A percentile compares a stretch with the other conserved stretches of the same genome.
These are phyloP conservation scores for Anolis sagrei DNA, from an alignment of 2,113 vertebrate species.

Conservation along the genomic window DNA sequence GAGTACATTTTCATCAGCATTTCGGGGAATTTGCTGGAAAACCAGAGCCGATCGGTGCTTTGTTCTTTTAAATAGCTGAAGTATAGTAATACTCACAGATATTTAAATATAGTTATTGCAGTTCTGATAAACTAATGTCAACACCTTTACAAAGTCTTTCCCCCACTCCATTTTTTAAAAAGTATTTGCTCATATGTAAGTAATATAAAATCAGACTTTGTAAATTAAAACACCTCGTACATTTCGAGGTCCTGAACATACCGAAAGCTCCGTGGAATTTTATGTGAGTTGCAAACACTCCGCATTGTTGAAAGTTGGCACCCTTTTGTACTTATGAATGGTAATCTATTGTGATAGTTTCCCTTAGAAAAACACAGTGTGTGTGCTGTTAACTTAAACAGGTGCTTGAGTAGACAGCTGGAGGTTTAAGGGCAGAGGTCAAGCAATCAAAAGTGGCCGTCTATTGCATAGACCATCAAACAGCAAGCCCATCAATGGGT, in stretches of 20 bases:
- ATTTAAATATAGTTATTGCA: conserved; percentile 17
- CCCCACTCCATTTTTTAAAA: too few species aligned
- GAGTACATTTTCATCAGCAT: not conserved
- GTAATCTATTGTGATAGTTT: conserved; percentile 69
- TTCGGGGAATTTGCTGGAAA: conserved; percentile 27
- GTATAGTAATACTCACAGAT: too few species aligned
- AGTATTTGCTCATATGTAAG: conserved; percentile 25
- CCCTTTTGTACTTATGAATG: conserved; percentile 61
- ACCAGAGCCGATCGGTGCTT: not conserved
- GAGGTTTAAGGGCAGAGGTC: conserved; percentile 79
- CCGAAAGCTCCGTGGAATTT: not conserved
- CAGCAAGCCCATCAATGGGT: conserved; percentile 85
- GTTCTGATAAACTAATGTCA: conserved; percentile 8
- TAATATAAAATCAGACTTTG: not conserved
- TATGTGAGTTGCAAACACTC: conserved; percentile 45
- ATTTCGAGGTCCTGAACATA: conserved; percentile 24
- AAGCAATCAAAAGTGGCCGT: conserved; percentile 90
- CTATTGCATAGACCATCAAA: conserved; percentile 91
- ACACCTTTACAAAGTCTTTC: conserved; percentile 2
- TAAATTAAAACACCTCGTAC: conserved; percentile 39
- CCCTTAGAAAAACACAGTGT: conserved; percentile 54
- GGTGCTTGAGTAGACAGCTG: conserved; percentile 73
- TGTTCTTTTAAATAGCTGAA: conserved; percentile 25
- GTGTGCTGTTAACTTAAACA: conserved; percentile 74
- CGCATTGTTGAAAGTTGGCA: conserved; percentile 49